Evolutionary conservation across 92 coral and sea anemone genomes (phyloP).

Genomic region (Micromussa lordhowensis): DNA sequence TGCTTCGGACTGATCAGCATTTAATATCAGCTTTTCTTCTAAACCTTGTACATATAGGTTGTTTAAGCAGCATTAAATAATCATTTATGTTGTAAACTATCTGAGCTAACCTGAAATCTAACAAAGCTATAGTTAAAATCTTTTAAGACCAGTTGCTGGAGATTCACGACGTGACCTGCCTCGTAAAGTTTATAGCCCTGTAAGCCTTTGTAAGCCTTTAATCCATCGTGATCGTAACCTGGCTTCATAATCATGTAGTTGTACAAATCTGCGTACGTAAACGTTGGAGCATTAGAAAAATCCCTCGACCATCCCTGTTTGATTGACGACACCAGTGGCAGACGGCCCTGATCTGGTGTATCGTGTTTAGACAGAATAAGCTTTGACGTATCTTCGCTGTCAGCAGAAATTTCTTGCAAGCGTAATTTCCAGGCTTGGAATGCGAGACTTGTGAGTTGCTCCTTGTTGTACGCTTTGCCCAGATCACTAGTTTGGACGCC

Average conservation of each 20-base stretch:
- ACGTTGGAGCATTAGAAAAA: slow-evolving; percentile 30
- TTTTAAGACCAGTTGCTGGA: not conserved
- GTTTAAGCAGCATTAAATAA: too few relatives aligned
- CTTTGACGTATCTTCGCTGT: slow-evolving; percentile 19
- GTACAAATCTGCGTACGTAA: slow-evolving; percentile 18
- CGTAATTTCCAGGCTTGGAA: slow-evolving; percentile 38
- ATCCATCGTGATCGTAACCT: slow-evolving; percentile 39
- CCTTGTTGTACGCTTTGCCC: slow-evolving; percentile 21
- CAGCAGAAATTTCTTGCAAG: not conserved
- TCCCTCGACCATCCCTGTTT: slow-evolving; percentile 33
- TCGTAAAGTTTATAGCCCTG: slow-evolving; percentile 44
- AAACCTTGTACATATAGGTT: too few relatives aligned
- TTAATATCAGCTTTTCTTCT: too few relatives aligned
- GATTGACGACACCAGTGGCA: slow-evolving; percentile 12
- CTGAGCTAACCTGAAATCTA: slow-evolving; percentile 2
- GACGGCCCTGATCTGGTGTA: not conserved
- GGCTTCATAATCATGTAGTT: slow-evolving; percentile 33
- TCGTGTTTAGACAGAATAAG: slow-evolving; percentile 26
- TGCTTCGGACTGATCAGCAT: too few relatives aligned
- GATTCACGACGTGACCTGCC: slow-evolving; percentile 39
- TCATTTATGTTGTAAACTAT: too few relatives aligned
- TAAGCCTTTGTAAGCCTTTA: slow-evolving; percentile 39
- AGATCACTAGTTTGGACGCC: slow-evolving; percentile 28
- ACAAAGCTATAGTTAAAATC: slow-evolving; percentile 36
- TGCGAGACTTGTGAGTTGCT: slow-evolving; percentile 16